phyloP scores from a whole-genome alignment of 2,888 invertebrate species.

The Oegoconia quadripuncta region DNA sequence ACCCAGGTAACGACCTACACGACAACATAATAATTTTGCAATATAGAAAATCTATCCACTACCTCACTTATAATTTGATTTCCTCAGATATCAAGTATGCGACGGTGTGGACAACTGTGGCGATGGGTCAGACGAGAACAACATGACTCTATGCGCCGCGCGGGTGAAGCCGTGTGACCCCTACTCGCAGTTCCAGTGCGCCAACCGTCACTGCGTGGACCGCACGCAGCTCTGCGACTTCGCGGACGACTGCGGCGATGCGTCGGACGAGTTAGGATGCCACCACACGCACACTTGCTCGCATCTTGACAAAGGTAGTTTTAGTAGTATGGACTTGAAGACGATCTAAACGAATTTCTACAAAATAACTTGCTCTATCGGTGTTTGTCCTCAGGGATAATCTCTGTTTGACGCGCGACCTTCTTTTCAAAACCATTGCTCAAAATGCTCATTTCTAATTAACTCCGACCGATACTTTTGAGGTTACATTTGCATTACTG shows the following conservation, averaged over 20 bases:
- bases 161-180: conserved; percentile 87
- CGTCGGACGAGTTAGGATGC: conserved; percentile 94
- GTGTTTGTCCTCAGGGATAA: too few relatives aligned
- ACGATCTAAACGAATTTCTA: too few relatives aligned
- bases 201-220: conserved; percentile 91
- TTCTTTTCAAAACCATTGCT: too few relatives aligned
- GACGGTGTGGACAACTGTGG: conserved; percentile 96
- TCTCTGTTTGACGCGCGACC: too few relatives aligned
- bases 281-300: conserved; percentile 83
- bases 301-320: conserved; percentile 55
- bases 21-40: neutral
- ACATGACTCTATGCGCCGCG: conserved; percentile 92
- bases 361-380: too few relatives aligned
- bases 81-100: conserved; percentile 86
- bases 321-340: too few relatives aligned
- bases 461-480: too few relatives aligned
- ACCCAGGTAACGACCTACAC: conserved; percentile 68
- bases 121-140: conserved; percentile 97
- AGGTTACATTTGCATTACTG: too few relatives aligned
- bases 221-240: conserved; percentile 90
- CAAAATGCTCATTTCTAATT: too few relatives aligned
- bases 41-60: too few relatives aligned
- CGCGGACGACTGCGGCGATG: conserved; percentile 94
- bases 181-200: conserved; percentile 90
- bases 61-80: too few relatives aligned